A percentile compares a stretch with the other conserved stretches of the same genome.
Conservation (phyloP, 2,888 invertebrate species). For the Cephus nigrinus region DNA sequence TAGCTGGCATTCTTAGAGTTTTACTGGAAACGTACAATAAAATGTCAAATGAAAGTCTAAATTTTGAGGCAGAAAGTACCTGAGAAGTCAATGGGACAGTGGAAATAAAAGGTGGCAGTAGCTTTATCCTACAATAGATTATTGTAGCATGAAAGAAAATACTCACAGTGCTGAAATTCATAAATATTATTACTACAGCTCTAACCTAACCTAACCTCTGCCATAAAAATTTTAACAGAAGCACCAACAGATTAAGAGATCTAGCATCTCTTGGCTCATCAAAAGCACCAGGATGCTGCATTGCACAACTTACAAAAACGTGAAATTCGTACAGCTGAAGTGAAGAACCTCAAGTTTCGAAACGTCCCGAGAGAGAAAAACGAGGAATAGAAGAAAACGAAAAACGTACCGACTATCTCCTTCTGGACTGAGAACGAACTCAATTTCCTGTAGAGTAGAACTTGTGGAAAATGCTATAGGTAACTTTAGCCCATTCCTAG, state of each 20-base stretch:
- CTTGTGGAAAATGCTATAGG: not conserved
- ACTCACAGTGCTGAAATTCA: not conserved
- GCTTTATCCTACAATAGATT: not conserved
- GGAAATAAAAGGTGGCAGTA: not conserved
- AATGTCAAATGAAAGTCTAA: not conserved
- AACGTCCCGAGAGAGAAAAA: not conserved
- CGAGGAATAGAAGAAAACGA: not conserved
- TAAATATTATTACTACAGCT: not conserved
- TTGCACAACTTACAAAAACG: not conserved
- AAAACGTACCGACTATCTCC: not conserved
- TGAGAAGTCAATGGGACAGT: not conserved
- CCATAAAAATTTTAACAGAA: not conserved
- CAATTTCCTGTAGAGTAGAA: not conserved
- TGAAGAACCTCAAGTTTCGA: not conserved
- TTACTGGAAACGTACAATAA: not conserved
- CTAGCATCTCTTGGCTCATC: not conserved
- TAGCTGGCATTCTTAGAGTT: constrained; percentile 14
- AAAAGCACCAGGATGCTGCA: not conserved
- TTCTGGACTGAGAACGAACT: not conserved
- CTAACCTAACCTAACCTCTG: not conserved
- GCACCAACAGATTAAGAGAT: not conserved
- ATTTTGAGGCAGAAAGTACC: not conserved
- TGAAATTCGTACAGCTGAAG: not conserved
- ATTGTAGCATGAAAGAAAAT: not conserved
- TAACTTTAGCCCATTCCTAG: not conserved